Evolutionary conservation across 2,797 vertebrate species (phyloP).

Genomic region (Rhinichthys osculus): DNA sequence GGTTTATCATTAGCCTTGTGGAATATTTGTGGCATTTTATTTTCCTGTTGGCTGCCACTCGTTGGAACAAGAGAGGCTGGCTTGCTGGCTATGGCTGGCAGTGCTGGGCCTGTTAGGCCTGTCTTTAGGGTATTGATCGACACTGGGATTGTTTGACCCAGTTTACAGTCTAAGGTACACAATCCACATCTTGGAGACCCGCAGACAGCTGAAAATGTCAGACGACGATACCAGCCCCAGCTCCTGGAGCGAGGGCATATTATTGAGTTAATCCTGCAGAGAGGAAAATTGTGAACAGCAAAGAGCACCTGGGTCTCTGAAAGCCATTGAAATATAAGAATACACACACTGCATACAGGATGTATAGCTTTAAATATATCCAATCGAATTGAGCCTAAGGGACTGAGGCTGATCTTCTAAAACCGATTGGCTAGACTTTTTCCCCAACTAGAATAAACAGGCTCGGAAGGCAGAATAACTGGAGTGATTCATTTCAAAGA

Average conservation of each 20-base stretch:
- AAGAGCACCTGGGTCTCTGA: constrained; percentile 59
- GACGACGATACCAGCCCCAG: constrained; percentile 36
- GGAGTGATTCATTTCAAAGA: constrained; percentile 17
- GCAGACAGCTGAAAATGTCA: constrained; percentile 59
- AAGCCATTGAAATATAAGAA: constrained; percentile 56
- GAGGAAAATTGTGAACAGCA: constrained; percentile 56
- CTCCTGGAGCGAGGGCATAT: constrained; percentile 43
- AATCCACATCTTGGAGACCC: constrained; percentile 43
- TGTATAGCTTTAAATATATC: constrained; percentile 51
- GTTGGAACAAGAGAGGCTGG: constrained; percentile 17
- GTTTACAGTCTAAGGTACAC: constrained; percentile 57
- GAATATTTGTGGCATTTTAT: constrained; percentile 67
- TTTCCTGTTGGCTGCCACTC: constrained; percentile 63
- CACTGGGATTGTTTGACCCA: constrained; percentile 56
- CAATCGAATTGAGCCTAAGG: constrained; percentile 16
- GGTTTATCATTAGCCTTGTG: constrained; percentile 70
- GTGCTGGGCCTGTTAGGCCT: constrained; percentile 19
- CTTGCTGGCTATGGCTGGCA: constrained; percentile 30
- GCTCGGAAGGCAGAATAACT: not conserved
- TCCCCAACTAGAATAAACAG: not conserved
- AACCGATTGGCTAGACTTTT: constrained; percentile 24
- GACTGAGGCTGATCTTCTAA: constrained; percentile 8
- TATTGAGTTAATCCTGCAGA: constrained; percentile 63
- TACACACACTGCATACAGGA: constrained; percentile 31
- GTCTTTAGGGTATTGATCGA: constrained; percentile 54